Evolutionary conservation across 2,888 invertebrate species (phyloP).

Genomic region (Chloroclystis v-ata): DNA sequence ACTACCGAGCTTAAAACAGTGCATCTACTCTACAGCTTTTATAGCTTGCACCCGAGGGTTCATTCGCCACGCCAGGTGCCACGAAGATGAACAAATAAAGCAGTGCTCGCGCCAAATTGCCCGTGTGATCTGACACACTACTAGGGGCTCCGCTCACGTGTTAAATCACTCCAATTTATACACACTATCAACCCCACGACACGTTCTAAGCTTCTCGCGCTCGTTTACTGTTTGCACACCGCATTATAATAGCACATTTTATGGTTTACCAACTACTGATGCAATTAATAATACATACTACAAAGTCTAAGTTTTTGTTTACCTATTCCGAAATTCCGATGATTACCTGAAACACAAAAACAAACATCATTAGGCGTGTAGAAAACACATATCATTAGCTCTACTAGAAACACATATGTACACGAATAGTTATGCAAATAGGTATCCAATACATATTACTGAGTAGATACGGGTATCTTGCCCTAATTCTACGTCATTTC

Average conservation of each 20-base stretch:
- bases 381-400: constrained; percentile 47
- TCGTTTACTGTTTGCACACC: constrained; percentile 42
- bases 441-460: constrained; percentile 36
- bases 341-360: constrained; percentile 72
- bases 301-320: constrained; percentile 37
- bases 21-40: constrained; percentile 35
- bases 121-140: constrained; percentile 68
- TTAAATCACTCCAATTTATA: constrained; percentile 66
- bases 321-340: constrained; percentile 39
- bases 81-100: constrained; percentile 56
- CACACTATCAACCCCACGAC: constrained; percentile 43
- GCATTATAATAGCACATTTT: constrained; percentile 37
- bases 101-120: constrained; percentile 65
- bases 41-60: constrained; percentile 42
- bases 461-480: constrained; percentile 39
- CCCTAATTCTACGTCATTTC: constrained; percentile 58
- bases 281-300: constrained; percentile 30
- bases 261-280: constrained; percentile 42
- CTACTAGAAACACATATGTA: constrained; percentile 32
- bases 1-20: background rate
- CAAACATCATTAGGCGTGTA: too few relatives aligned
- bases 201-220: constrained; percentile 20
- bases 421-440: constrained; percentile 39
- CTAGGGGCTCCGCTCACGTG: constrained; percentile 65
- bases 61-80: constrained; percentile 68